A percentile compares a stretch with the other conserved stretches of the same genome.
Evolutionary conservation across 2,888 invertebrate species (phyloP).

Genomic region (Pteria penguin): DNA sequence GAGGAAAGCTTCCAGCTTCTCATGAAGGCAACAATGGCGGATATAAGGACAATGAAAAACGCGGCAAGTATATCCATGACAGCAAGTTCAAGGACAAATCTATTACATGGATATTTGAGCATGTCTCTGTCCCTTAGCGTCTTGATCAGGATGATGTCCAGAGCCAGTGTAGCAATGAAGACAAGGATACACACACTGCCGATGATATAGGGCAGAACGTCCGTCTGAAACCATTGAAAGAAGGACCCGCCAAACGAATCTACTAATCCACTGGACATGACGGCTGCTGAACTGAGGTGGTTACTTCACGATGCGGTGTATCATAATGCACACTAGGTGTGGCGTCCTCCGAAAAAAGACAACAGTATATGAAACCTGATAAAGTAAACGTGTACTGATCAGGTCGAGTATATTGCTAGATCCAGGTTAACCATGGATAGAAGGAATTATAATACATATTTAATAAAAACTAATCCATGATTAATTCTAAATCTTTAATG

Average conservation of each 20-base stretch:
- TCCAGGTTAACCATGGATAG: no score
- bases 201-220: slow-evolving; percentile 52
- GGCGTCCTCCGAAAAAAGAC: no score
- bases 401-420: no score
- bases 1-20: slow-evolving; percentile 30
- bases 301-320: no score
- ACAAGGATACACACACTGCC: slow-evolving; percentile 45
- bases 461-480: no score
- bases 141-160: slow-evolving; percentile 50
- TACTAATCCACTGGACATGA: slow-evolving; percentile 27
- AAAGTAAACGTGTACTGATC: no score
- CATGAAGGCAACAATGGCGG: slow-evolving; percentile 31
- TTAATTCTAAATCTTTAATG: no score
- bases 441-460: no score
- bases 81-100: slow-evolving; percentile 46
- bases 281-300: no score
- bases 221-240: slow-evolving; percentile 54
- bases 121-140: slow-evolving; percentile 52
- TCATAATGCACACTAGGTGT: no score
- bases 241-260: slow-evolving; percentile 49
- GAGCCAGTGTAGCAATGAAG: slow-evolving; percentile 45
- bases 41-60: slow-evolving; percentile 44
- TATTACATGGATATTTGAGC: slow-evolving; percentile 50
- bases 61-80: slow-evolving; percentile 50
- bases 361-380: no score